phyloP scores from a whole-genome alignment of 2,113 vertebrate genomes.

The Pholis gunnellus region DNA sequence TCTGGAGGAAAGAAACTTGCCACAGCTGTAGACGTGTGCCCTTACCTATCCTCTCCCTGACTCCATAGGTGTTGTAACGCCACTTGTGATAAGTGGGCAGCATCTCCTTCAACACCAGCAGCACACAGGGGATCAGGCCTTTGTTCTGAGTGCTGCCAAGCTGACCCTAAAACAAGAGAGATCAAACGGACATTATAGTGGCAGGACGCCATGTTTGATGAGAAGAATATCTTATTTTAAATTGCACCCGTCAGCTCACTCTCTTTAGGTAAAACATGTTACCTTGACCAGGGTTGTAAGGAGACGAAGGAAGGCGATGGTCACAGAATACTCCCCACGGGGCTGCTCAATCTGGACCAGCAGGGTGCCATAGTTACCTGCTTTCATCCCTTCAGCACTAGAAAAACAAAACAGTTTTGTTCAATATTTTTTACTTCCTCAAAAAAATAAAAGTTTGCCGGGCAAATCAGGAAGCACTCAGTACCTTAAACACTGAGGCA shows the following conservation, averaged over 20 bases:
- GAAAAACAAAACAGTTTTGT: not conserved
- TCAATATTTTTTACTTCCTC: not conserved
- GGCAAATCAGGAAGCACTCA: not conserved
- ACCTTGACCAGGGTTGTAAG: conserved; percentile 96
- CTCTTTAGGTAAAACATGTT: conserved; percentile 12
- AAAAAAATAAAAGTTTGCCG: not conserved
- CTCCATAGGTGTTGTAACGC: conserved; percentile 94
- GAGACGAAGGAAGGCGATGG: conserved; percentile 92
- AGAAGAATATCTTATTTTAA: not conserved
- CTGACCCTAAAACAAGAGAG: conserved; percentile 86
- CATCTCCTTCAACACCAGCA: conserved; percentile 98
- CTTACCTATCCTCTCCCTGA: conserved; percentile 94
- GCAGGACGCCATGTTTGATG: not conserved
- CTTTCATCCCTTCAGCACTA: conserved; percentile 98
- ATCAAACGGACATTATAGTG: not conserved
- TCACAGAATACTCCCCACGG: conserved; percentile 94
- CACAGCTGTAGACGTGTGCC: not conserved
- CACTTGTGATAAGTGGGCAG: conserved; percentile 97
- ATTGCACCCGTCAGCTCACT: not conserved
- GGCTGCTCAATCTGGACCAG: conserved; percentile 95
- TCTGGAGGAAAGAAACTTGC: not conserved
- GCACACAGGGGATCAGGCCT: conserved; percentile 93
- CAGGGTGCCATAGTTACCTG: conserved; percentile 95
- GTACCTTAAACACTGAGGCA: conserved; percentile 93
- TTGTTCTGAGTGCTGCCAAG: conserved; percentile 95